Base-by-base conservation (phyloP, 2,797 vertebrate species). In the Paratrypauchen microcephalus region DNA sequence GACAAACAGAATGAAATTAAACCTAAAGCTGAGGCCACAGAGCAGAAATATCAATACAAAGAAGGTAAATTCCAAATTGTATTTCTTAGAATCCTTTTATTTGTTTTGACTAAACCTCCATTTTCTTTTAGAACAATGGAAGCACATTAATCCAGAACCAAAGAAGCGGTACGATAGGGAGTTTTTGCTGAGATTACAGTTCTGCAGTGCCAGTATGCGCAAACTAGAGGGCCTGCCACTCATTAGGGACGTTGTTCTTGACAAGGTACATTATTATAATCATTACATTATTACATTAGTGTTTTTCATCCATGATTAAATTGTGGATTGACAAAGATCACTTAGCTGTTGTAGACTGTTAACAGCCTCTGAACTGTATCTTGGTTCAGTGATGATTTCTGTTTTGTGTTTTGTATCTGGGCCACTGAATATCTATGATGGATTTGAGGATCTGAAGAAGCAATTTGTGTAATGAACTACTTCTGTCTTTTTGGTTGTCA, bases 111-210 rank as follows among this genome's bases (percentile, higher is more conserved):
- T 21, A 32, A 55, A 39, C 39, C 13, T 39, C n/a, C 13, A 63
- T 6, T 8, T 0, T 68, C 65, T 18, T 28, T 56, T 75, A 94
- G 93, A 98, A 76, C 93, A 98, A 86, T 98, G 97, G 96, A 99
- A 98, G 76, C 96, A 97, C 0, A 90, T 97, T 50, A 93, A 98
- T 80, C 95, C 96, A 0, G 97, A 99, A 70, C 96, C 96, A 52
- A 99, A 99, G 91, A 99, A 98, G 81, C 89, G 90, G 48, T 99
- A 99, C 1, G 95, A 98, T 81, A 92, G 97, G 5, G 96, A 97
- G 66, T 99, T 99, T 85, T 92, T 99, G 45, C 93, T 99, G 71
- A 92, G 95, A 69, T 98, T 97, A 90, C 98, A 98, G 90, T 99
- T 96, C 78, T 96, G 92, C 66, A 91, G 93, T 13, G 97, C 96